These are phyloP conservation scores for Pteropus alecto DNA, from an alignment of 2,113 vertebrate genomes.

Conservation along the genomic window DNA sequence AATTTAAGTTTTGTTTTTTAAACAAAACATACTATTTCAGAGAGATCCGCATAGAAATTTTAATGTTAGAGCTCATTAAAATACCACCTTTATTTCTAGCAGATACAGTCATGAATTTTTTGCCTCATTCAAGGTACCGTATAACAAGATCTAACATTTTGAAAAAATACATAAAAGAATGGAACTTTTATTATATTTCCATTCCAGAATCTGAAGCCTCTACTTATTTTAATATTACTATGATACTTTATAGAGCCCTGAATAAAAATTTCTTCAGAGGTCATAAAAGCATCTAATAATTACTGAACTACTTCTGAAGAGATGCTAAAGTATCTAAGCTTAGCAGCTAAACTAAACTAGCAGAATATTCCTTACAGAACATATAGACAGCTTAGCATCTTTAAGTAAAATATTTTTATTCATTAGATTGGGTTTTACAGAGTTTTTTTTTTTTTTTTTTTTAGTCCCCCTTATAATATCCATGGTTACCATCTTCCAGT, in stretches of 20 bases:
- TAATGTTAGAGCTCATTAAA: background rate
- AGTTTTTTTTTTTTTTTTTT: conserved; percentile 37
- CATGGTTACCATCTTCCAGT: conserved; percentile 91
- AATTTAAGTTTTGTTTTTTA: conserved; percentile 11
- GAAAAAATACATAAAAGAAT: background rate
- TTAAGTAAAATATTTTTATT: conserved; percentile 29
- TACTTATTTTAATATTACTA: background rate
- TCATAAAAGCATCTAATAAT: background rate
- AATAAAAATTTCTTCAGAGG: conserved; percentile 13
- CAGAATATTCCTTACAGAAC: background rate
- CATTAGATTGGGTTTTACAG: background rate
- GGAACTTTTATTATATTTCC: background rate
- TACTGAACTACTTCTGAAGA: background rate
- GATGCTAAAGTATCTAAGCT: background rate
- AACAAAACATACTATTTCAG: background rate
- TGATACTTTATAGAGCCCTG: background rate
- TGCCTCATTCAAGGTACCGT: background rate
- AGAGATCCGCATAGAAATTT: background rate
- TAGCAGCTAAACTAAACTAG: background rate
- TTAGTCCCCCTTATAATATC: background rate
- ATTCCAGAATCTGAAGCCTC: background rate
- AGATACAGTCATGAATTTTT: conserved; percentile 10
- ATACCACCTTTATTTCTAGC: conserved; percentile 7
- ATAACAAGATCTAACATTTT: background rate
- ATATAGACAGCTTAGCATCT: background rate